Evolutionary conservation across 2,888 invertebrate species (phyloP).

Genomic region (Iselma pallidipennis): DNA sequence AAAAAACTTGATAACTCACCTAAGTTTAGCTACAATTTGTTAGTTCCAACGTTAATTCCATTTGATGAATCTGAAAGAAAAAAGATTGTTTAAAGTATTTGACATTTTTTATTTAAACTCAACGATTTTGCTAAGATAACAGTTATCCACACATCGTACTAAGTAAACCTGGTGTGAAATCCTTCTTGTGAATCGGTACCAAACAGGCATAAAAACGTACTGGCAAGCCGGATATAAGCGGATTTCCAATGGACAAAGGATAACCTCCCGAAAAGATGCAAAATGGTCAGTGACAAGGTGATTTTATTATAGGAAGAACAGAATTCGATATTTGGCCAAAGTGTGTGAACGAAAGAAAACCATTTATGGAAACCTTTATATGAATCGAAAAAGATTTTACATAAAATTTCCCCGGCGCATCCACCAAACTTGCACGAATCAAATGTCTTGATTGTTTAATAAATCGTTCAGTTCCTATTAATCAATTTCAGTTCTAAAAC

Average conservation of each 20-base stretch:
- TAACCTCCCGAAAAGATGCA: conserved; percentile 31
- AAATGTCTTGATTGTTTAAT: too few relatives aligned
- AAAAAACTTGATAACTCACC: conserved; percentile 2
- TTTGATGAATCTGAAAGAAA: conserved; percentile 14
- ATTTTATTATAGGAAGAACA: conserved; percentile 20
- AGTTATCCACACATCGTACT: not conserved
- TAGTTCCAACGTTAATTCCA: conserved; percentile 9
- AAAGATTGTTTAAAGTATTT: not conserved
- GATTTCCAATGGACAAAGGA: conserved; percentile 33
- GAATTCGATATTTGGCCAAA: conserved; percentile 34
- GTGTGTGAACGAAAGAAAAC: conserved; percentile 24
- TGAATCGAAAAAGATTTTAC: not conserved
- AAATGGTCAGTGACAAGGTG: conserved; percentile 21
- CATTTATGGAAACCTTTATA: conserved; percentile 24
- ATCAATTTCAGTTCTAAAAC: too few relatives aligned
- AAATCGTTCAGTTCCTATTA: too few relatives aligned
- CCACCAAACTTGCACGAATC: conserved; percentile 8
- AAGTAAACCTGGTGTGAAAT: conserved; percentile 4
- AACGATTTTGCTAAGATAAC: conserved; percentile 12
- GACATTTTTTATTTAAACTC: not conserved
- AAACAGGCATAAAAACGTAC: conserved; percentile 22
- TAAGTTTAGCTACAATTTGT: conserved; percentile 4
- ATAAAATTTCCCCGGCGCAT: conserved; percentile 7
- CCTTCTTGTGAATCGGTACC: conserved; percentile 1
- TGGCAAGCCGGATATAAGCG: conserved; percentile 29